These are phyloP conservation scores for Aleiodes sp. DNA, from an alignment of 1,140 invertebrate genomes.

Conservation along the genomic window DNA sequence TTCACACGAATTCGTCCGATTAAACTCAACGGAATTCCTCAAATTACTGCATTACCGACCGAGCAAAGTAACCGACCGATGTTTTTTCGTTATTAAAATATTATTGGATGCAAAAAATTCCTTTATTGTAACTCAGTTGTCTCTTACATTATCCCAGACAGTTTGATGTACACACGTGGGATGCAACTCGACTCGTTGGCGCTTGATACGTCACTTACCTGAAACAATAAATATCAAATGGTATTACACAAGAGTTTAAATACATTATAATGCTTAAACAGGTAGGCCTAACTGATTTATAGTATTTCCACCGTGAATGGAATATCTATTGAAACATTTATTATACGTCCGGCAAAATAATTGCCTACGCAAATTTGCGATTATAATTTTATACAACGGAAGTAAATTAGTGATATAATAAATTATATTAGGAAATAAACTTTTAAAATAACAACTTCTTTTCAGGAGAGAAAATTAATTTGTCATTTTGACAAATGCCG, in stretches of 20 bases:
- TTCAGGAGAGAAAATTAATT: constrained; percentile 10
- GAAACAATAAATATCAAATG: constrained; percentile 67
- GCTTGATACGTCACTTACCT: constrained; percentile 65
- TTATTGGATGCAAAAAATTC: too few relatives aligned
- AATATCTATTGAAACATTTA: constrained; percentile 20
- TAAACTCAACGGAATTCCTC: too few relatives aligned
- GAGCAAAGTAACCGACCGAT: too few relatives aligned
- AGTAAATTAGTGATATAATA: constrained; percentile 8
- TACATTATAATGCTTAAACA: constrained; percentile 49
- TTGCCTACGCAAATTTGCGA: background rate
- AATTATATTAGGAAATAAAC: background rate
- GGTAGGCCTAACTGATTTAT: constrained; percentile 55
- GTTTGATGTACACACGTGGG: constrained; percentile 54
- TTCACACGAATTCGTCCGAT: too few relatives aligned
- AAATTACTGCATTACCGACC: too few relatives aligned
- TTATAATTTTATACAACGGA: background rate
- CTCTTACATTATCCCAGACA: constrained; percentile 63
- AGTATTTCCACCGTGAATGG: constrained; percentile 39
- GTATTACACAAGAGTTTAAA: constrained; percentile 56
- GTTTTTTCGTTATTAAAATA: too few relatives aligned
- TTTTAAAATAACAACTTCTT: background rate
- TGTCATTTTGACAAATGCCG: background rate
- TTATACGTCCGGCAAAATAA: background rate
- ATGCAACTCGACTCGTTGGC: constrained; percentile 48
- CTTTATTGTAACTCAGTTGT: too few relatives aligned